Conservation (phyloP, 2,113 vertebrate genomes). For the Oryzias javanicus region DNA sequence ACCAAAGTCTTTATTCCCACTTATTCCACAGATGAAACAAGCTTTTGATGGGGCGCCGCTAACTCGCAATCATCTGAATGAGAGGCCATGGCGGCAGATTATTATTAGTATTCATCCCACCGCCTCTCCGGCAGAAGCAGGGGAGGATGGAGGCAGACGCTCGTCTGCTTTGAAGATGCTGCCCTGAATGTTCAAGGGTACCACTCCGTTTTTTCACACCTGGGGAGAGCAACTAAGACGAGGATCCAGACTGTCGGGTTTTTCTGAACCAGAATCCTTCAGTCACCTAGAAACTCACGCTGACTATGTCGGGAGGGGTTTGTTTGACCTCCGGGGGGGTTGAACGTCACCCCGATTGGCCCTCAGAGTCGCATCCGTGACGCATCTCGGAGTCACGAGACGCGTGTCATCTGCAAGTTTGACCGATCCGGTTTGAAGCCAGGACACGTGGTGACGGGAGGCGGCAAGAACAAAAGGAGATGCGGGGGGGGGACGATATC, state of each 20-base stretch:
- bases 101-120: slow-evolving; percentile 61
- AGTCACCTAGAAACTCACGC: too few species aligned
- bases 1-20: slow-evolving; percentile 47
- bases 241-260: slow-evolving; percentile 6
- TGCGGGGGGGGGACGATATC: slow-evolving; percentile 55
- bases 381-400: slow-evolving; percentile 17
- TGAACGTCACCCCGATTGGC: slow-evolving; percentile 41
- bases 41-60: slow-evolving; percentile 61
- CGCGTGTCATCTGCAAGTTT: slow-evolving; percentile 35
- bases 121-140: slow-evolving; percentile 29
- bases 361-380: slow-evolving; percentile 32
- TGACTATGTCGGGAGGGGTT: neutral
- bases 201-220: slow-evolving; percentile 13
- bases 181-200: slow-evolving; percentile 50
- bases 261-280: neutral
- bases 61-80: slow-evolving; percentile 59
- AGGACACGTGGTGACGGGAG: slow-evolving; percentile 38
- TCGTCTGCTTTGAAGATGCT: slow-evolving; percentile 33
- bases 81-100: slow-evolving; percentile 40
- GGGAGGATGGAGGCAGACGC: slow-evolving; percentile 35
- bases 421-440: slow-evolving; percentile 36
- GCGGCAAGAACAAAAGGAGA: slow-evolving; percentile 45
- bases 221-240: slow-evolving; percentile 15
- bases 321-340: slow-evolving; percentile 48
- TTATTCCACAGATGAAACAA: slow-evolving; percentile 53